A percentile compares a stretch with the other conserved stretches of the same genome.
phyloP scores from a whole-genome alignment of 2,888 invertebrate genomes.

The Ceraclea dissimilis region DNA sequence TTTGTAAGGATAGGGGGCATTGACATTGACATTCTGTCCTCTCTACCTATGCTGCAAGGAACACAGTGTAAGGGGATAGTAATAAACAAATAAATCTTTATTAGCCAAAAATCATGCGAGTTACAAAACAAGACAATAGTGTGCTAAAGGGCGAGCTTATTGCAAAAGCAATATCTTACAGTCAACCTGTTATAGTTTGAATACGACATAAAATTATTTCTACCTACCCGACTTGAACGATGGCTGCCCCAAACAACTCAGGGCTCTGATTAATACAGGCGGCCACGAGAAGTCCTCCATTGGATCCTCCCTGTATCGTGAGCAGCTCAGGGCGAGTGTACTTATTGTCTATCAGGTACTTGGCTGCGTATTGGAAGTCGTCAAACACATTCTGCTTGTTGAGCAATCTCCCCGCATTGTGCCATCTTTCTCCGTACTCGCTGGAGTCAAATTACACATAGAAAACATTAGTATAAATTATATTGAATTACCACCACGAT shows the following conservation, averaged over 20 bases:
- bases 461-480: too few species aligned
- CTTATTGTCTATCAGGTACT: slow-evolving; percentile 73
- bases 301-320: slow-evolving; percentile 90
- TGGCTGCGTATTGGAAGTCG: slow-evolving; percentile 90
- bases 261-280: slow-evolving; percentile 94
- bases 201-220: too few species aligned
- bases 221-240: slow-evolving; percentile 88
- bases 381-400: slow-evolving; percentile 98
- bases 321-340: slow-evolving; percentile 71
- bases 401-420: slow-evolving; percentile 80
- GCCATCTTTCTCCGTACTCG: slow-evolving; percentile 97
- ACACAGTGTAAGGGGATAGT: too few species aligned
- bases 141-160: too few species aligned
- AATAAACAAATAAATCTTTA: too few species aligned
- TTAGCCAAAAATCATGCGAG: too few species aligned
- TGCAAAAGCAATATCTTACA: too few species aligned
- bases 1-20: too few species aligned
- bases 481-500: background rate
- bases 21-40: too few species aligned
- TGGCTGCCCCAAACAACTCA: slow-evolving; percentile 85
- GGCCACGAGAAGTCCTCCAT: slow-evolving; percentile 93
- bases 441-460: slow-evolving; percentile 39
- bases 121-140: too few species aligned
- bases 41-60: too few species aligned
- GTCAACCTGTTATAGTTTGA: too few species aligned